These are phyloP conservation scores for Brachyhypopomus occidentalis DNA, from an alignment of 2,113 vertebrate genomes.

Conservation along the genomic window DNA sequence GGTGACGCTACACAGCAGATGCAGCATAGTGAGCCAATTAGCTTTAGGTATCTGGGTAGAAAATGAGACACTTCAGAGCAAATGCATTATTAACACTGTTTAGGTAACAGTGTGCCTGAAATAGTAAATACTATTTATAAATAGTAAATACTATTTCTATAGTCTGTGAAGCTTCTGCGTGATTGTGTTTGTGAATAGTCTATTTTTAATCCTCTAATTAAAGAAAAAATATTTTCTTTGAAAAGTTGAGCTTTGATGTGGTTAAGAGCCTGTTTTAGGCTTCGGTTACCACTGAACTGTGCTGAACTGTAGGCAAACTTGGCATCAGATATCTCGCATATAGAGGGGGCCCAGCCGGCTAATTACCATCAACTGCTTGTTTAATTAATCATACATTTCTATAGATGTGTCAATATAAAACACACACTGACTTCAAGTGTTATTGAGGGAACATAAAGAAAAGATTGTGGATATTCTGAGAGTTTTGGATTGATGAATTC, in stretches of 20 bases:
- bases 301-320: neutral
- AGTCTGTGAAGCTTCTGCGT: neutral
- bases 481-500: constrained; percentile 42
- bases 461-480: neutral
- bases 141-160: too few species aligned
- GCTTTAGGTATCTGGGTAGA: too few species aligned
- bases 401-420: constrained; percentile 3
- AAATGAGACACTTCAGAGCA: neutral
- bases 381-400: constrained; percentile 21
- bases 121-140: too few species aligned
- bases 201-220: neutral
- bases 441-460: constrained; percentile 30
- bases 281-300: neutral
- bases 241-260: neutral
- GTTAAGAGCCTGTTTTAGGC: neutral
- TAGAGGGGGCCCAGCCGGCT: constrained; percentile 9
- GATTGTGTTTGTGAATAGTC: too few species aligned
- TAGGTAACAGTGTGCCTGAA: too few species aligned
- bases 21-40: too few species aligned
- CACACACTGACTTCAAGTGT: neutral
- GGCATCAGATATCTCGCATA: neutral
- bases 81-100: constrained; percentile 8
- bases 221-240: too few species aligned
- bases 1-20: constrained; percentile 44
- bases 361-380: constrained; percentile 8